Percentiles rank a stretch among this genome's conserved stretches.
These are phyloP conservation scores for Scaeva pyrastri DNA, from an alignment of 2,888 invertebrate genomes.

Conservation along the genomic window DNA sequence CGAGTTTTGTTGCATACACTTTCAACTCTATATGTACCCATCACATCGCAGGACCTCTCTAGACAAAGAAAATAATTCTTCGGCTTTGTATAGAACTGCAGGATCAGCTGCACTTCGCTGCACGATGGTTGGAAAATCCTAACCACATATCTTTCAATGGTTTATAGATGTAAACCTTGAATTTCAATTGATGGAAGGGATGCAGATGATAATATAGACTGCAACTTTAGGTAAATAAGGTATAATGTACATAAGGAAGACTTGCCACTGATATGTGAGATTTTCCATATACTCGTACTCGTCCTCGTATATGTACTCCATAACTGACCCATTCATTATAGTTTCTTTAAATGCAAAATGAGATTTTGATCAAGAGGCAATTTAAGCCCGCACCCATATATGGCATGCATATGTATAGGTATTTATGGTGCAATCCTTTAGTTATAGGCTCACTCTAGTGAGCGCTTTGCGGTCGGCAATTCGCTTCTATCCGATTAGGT, in stretches of 20 bases:
- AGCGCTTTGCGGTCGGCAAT: conserved; percentile 48
- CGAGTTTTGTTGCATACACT: neutral
- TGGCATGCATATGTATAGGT: neutral
- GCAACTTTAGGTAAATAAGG: too few species aligned
- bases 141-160: conserved; percentile 45
- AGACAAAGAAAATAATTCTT: conserved; percentile 16
- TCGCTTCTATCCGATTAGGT: conserved; percentile 68
- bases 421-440: too few species aligned
- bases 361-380: conserved; percentile 29
- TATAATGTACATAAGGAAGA: too few species aligned
- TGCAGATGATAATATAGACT: neutral
- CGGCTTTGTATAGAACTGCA: neutral
- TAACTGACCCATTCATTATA: conserved; percentile 52
- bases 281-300: neutral
- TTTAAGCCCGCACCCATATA: conserved; percentile 18
- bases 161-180: conserved; percentile 33
- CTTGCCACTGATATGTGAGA: too few species aligned
- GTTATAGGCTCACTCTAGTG: conserved; percentile 3
- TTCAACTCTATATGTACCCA: neutral
- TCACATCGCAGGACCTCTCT: too few species aligned
- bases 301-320: neutral
- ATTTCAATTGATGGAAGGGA: neutral
- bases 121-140: neutral
- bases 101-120: conserved; percentile 51
- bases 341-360: conserved; percentile 52